These are phyloP conservation scores for Brachyhypopomus occidentalis DNA, from an alignment of 2,113 vertebrate genomes.

Conservation along the genomic window DNA sequence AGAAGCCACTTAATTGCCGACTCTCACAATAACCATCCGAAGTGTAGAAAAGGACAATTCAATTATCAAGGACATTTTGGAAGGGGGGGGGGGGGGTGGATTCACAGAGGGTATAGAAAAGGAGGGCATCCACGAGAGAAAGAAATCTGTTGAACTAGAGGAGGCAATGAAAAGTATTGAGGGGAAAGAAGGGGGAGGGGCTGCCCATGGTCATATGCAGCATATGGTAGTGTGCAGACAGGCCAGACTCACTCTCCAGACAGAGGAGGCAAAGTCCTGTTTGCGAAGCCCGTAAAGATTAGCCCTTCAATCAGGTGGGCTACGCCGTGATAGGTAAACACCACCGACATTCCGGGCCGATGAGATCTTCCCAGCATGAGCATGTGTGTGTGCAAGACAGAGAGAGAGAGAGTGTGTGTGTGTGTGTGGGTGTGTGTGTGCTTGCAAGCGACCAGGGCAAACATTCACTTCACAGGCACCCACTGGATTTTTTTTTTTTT, in stretches of 20 bases:
- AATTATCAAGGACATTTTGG: constrained; percentile 47
- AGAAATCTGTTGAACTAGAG: constrained; percentile 22
- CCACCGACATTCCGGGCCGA: constrained; percentile 72
- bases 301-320: constrained; percentile 77
- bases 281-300: constrained; percentile 81
- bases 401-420: too few relatives aligned
- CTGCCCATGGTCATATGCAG: constrained; percentile 44
- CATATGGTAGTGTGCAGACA: constrained; percentile 55
- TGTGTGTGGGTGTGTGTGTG: constrained; percentile 42
- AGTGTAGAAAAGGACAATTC: constrained; percentile 50
- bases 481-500: constrained; percentile 36
- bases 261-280: constrained; percentile 75
- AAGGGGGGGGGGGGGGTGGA: constrained; percentile 7
- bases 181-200: constrained; percentile 30
- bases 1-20: constrained; percentile 36
- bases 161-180: constrained; percentile 56
- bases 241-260: constrained; percentile 29
- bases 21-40: constrained; percentile 35
- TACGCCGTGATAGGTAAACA: constrained; percentile 79
- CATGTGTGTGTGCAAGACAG: constrained; percentile 47
- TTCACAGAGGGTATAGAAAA: constrained; percentile 53
- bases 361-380: constrained; percentile 67
- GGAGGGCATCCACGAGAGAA: constrained; percentile 48
- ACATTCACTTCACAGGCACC: constrained; percentile 74
- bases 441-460: constrained; percentile 74